Evolutionary conservation across 2,888 invertebrate genomes (phyloP).

Genomic region (Drosophila silvestris): DNA sequence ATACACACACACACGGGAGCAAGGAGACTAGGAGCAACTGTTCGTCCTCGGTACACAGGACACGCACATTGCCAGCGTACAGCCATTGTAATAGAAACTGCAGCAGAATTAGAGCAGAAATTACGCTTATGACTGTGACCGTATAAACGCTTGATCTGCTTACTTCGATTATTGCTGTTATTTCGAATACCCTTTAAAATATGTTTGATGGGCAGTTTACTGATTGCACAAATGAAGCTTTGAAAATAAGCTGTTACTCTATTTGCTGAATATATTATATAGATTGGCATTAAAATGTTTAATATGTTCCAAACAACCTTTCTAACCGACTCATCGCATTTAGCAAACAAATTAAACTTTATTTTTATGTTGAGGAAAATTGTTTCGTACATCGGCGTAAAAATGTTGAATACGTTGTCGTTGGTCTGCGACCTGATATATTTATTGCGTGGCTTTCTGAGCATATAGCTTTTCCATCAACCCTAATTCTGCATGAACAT

Average conservation of each 20-base stretch:
- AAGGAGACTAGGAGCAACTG: neutral
- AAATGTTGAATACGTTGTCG: too few relatives aligned
- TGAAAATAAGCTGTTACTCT: neutral
- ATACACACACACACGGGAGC: slow-evolving; percentile 9
- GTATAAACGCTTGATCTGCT: slow-evolving; percentile 19
- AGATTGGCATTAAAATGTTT: too few relatives aligned
- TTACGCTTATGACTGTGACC: slow-evolving; percentile 60
- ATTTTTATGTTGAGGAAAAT: too few relatives aligned
- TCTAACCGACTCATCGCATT: too few relatives aligned
- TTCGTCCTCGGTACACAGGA: slow-evolving; percentile 24
- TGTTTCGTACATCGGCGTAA: too few relatives aligned
- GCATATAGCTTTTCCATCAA: too few relatives aligned
- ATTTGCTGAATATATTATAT: neutral
- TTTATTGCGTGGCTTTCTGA: too few relatives aligned
- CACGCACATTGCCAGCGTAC: slow-evolving; percentile 46
- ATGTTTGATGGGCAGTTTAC: neutral
- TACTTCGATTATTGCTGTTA: slow-evolving; percentile 14
- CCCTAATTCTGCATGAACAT: too few relatives aligned
- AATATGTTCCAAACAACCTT: too few relatives aligned
- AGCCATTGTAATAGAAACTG: slow-evolving; percentile 51
- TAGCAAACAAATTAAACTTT: too few relatives aligned
- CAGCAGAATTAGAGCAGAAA: slow-evolving; percentile 72
- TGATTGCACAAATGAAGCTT: neutral
- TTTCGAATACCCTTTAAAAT: slow-evolving; percentile 44
- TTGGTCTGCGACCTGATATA: neutral